Percentiles rank a stretch among this genome's conserved stretches.
Conservation (phyloP, 2,888 invertebrate species). For the Conchocele bisecta region DNA sequence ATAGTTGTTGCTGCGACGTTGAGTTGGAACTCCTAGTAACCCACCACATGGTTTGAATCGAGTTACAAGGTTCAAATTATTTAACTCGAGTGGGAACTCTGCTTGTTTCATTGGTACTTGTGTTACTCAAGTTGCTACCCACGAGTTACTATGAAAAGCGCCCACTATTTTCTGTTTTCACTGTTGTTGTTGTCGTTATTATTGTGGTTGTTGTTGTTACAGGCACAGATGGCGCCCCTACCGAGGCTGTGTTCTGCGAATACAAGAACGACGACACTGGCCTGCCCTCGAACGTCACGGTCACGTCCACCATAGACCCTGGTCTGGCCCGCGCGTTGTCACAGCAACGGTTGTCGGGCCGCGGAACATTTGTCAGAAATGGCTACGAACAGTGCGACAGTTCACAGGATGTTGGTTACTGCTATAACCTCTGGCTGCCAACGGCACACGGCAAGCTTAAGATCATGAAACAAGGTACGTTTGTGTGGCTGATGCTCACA, state of each 20-base stretch:
- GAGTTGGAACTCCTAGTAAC: no score
- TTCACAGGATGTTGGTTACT: conserved; percentile 21
- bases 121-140: no score
- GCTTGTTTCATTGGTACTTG: no score
- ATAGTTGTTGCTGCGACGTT: no score
- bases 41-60: no score
- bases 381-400: conserved; percentile 45
- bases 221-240: background rate
- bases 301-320: background rate
- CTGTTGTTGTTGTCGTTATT: background rate
- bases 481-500: background rate
- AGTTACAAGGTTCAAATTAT: no score
- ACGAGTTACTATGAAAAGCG: no score
- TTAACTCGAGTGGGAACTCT: no score
- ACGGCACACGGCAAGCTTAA: background rate
- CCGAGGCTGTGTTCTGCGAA: conserved; percentile 39
- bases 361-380: conserved; percentile 17
- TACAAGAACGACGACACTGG: conserved; percentile 43
- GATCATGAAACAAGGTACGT: conserved; percentile 22
- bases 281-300: conserved; percentile 25
- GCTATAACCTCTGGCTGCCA: conserved; percentile 45
- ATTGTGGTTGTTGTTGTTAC: background rate
- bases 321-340: background rate
- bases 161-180: background rate
- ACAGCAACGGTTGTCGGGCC: background rate